Percentiles rank a stretch among this genome's conserved stretches.
Evolutionary conservation across 2,113 vertebrate species (phyloP).

Genomic region (Chiloscyllium plagiosum): DNA sequence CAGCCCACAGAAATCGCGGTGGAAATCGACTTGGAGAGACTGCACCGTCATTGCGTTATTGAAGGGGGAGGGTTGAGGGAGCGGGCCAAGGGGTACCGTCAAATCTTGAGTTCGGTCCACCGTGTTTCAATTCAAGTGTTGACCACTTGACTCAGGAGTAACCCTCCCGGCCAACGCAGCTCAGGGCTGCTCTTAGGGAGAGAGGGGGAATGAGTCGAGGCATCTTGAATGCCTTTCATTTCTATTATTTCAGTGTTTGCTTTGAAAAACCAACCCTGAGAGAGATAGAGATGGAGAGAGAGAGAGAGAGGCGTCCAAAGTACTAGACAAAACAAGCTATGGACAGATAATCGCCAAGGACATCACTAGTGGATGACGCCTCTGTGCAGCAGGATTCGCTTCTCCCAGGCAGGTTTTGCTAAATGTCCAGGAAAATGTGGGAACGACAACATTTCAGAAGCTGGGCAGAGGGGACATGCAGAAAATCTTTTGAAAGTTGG

Average conservation of each 20-base stretch:
- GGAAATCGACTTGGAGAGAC: not conserved
- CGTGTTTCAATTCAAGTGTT: not conserved
- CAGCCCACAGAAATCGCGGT: too few relatives aligned
- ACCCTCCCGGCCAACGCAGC: not conserved
- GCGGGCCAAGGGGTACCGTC: not conserved
- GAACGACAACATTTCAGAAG: too few relatives aligned
- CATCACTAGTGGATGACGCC: not conserved
- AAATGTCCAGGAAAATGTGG: not conserved
- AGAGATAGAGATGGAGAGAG: not conserved
- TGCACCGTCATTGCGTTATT: not conserved
- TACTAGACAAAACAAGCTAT: not conserved
- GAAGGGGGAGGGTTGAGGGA: not conserved
- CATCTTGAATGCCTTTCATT: not conserved
- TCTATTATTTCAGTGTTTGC: not conserved
- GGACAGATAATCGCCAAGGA: not conserved
- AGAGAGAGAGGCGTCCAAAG: not conserved
- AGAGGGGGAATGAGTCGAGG: not conserved
- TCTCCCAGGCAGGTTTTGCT: too few relatives aligned
- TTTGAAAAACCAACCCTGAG: not conserved
- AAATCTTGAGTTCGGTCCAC: not conserved
- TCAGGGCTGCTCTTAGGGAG: too few relatives aligned
- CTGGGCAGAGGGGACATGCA: not conserved
- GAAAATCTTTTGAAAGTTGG: not conserved
- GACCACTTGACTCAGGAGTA: too few relatives aligned
- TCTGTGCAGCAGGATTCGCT: not conserved